Evolutionary conservation across 2,888 invertebrate species (phyloP), one percentile per base, ranked within the genome.

Genomic region (Mythimna lalbum): DNA sequence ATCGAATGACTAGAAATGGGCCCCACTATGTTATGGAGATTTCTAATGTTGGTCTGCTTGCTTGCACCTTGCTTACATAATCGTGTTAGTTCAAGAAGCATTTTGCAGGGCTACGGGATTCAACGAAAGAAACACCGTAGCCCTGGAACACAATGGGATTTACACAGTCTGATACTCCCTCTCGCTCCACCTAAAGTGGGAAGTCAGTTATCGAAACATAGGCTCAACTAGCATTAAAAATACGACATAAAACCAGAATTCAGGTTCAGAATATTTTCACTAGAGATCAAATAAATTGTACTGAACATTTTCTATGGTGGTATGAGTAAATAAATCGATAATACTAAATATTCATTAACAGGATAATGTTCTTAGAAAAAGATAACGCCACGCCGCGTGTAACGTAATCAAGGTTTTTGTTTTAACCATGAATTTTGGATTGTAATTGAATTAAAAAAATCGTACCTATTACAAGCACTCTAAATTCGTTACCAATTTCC

Each of bases 351-450:
- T 55, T 77, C 5, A 69, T 55, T 60, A 77, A 4, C 60, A 73
- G 78, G 60, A 73, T 61, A 73, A 77, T 47, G 71, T 43, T 71
- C 73, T 70, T 56, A 56, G 71, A 60, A 50, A 43, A 33, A 23
- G 71, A 77, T 73, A 61, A 78, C 19, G 49, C 49, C 39, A 49
- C 12, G 33, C 12, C 27, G 9, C 27, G 43, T 36, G 21, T 6
- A 9, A 55, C 52, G 5, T 36, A 31, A 10, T n/a, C 17, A 43
- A 27, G 14, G 5, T 57, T 76, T 67, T 9, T 27, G 36, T 47
- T n/a, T 21, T 4, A 52, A 69, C 27, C 9, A 50, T 47, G 9
- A 31, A 47, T 47, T 69, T 57, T 49, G 4, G 6, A 14, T 1
- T 17, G 27, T n/a, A 12, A 27, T 49, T 36, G 12, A n/a, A 21